phyloP scores from a whole-genome alignment of 2,888 invertebrate species.

The Galerucella calmariensis region DNA sequence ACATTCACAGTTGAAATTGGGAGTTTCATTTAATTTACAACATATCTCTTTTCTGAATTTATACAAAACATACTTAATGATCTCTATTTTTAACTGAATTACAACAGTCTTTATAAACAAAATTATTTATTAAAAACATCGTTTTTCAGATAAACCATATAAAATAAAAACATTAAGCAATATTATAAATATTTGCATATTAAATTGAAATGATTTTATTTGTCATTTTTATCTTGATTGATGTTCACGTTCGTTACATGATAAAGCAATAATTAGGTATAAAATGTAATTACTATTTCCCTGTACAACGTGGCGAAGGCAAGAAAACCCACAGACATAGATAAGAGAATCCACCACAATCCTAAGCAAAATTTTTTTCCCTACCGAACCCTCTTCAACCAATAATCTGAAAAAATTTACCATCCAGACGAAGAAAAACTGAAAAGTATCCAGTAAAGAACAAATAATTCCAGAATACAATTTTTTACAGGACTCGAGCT shows the following conservation, averaged over 20 bases:
- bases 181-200: conserved; percentile 23
- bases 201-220: conserved; percentile 25
- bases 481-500: no score
- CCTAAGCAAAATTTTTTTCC: no score
- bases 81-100: neutral
- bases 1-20: no score
- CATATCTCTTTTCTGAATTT: no score
- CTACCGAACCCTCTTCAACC: no score
- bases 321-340: neutral
- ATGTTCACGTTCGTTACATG: conserved; percentile 5
- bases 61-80: neutral
- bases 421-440: no score
- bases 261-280: conserved; percentile 12
- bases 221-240: conserved; percentile 26
- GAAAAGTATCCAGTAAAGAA: no score
- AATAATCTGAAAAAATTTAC: no score
- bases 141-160: neutral
- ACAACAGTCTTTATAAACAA: neutral
- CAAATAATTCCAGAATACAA: no score
- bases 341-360: neutral
- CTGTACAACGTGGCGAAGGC: neutral
- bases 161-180: neutral
- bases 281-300: conserved; percentile 1
- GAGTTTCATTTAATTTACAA: no score
- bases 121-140: neutral